Evolutionary conservation across 2,797 vertebrate species (phyloP), one percentile per base, ranked within the genome.

Genomic region (Pseudochirops cupreus): DNA sequence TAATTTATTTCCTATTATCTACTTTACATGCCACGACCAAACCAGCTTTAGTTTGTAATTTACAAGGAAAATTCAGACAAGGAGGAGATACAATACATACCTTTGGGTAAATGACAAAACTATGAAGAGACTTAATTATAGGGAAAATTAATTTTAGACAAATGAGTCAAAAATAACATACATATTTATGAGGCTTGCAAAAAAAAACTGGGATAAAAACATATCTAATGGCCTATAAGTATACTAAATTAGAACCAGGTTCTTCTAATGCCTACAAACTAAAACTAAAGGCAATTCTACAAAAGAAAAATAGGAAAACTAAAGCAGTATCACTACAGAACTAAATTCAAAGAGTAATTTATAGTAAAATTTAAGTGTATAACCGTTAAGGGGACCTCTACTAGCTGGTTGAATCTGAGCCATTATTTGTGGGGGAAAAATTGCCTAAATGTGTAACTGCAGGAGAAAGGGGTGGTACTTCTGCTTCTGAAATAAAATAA

Each of bases 221-320:
- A 55, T 54, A 31, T 4, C 3, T 33, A 56, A n/a, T 10, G 53
- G 52, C 1, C 6, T 46, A 18, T 28, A 62, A 62, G 58, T 90
- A 94, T 10, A 93, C 5, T 93, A 62, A 97, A 82, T 89, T 24
- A 94, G 94, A 94, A 18, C 50, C 50, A 53, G 57, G 82, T 90
- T 58, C 56, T 62, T 56, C 2, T 3, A 90, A 58, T 31, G 54
- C 52, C 24, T 92, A 95, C 82, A 93, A 92, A 82, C 24, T 12
- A 5, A 59, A 59, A 13, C 57, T 74, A n/a, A 13, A 3, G 28
- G 67, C n/a, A 87, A 58, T 67, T 93, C 74, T 91, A 7, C 62
- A 91, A 95, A 96, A 95, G 62, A 26, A 29, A 91, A 67, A 29
- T 39, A 90, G 92, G n/a, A 92, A 94, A n/a, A 93, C 57, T 13